A percentile compares a stretch with the other conserved stretches of the same genome.
Evolutionary conservation across 2,797 vertebrate species (phyloP).

Genomic region (Choloepus didactylus): DNA sequence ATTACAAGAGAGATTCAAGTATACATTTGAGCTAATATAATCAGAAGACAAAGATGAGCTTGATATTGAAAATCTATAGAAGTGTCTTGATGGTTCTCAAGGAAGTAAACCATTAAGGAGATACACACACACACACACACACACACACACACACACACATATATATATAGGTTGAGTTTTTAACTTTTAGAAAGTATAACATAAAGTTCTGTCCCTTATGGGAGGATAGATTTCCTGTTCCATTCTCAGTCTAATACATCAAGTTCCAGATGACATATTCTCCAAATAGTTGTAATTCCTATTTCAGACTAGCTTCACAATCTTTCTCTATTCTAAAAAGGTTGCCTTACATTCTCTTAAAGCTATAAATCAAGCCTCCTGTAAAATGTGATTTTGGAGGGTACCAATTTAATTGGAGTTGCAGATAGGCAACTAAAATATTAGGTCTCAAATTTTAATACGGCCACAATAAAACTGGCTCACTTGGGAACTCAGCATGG

Average conservation of each 20-base stretch:
- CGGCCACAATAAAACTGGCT: background rate
- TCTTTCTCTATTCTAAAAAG: background rate
- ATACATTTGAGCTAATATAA: background rate
- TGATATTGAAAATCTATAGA: background rate
- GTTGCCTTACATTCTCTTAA: background rate
- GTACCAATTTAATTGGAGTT: background rate
- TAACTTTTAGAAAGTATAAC: background rate
- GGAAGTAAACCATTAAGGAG: background rate
- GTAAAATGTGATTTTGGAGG: background rate
- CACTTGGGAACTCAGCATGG: background rate
- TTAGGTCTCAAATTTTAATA: background rate
- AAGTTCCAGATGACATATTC: background rate
- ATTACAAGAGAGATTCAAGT: slow-evolving; percentile 16
- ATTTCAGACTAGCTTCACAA: slow-evolving; percentile 27
- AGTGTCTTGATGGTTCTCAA: background rate
- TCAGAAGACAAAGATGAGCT: background rate
- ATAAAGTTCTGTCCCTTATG: background rate
- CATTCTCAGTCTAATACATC: background rate
- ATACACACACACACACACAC: no score
- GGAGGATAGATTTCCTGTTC: background rate
- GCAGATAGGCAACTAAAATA: background rate
- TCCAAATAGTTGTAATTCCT: background rate
- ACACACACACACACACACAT: no score
- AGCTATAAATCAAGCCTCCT: background rate
- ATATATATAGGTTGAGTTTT: background rate